These are phyloP conservation scores for Pandemis heparana DNA, from an alignment of 2,888 invertebrate genomes.

Conservation along the genomic window DNA sequence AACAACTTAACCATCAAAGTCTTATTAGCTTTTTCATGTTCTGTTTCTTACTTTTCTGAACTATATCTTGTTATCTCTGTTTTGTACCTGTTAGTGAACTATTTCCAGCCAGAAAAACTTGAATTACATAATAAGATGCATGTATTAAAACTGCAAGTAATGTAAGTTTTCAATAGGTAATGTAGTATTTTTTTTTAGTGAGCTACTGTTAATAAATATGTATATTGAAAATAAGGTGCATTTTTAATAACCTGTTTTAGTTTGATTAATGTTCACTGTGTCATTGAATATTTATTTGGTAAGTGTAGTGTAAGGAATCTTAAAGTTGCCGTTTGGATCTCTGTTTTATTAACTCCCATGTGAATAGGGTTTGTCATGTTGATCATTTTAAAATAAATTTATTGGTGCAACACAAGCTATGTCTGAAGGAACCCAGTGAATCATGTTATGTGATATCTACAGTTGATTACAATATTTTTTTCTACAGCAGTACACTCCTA, in stretches of 20 bases:
- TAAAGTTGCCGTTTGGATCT: slow-evolving; percentile 40
- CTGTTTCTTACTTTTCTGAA: background rate
- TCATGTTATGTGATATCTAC: background rate
- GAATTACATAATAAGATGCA: slow-evolving; percentile 42
- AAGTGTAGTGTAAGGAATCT: slow-evolving; percentile 50
- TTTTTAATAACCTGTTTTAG: slow-evolving; percentile 59
- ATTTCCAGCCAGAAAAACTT: slow-evolving; percentile 4
- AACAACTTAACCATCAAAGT: slow-evolving; percentile 22
- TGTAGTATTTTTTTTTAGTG: background rate
- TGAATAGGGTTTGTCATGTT: slow-evolving; percentile 56
- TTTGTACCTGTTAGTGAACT: slow-evolving; percentile 21
- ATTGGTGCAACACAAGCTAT: slow-evolving; percentile 45
- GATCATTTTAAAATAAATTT: slow-evolving; percentile 61
- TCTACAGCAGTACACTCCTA: background rate
- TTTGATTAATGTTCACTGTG: slow-evolving; percentile 41
- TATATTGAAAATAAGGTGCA: slow-evolving; percentile 59
- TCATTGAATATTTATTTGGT: slow-evolving; percentile 47
- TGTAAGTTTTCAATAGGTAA: slow-evolving; percentile 33
- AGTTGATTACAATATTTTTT: background rate
- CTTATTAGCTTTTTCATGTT: slow-evolving; percentile 24
- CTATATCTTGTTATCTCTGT: slow-evolving; percentile 20
- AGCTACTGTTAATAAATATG: slow-evolving; percentile 56
- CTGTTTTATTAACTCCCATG: slow-evolving; percentile 48
- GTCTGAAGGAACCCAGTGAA: background rate
- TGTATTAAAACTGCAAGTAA: slow-evolving; percentile 43